Evolutionary conservation across 2,888 invertebrate genomes (phyloP), one percentile per base, ranked within the genome.

Genomic region (Syrphus vitripennis): DNA sequence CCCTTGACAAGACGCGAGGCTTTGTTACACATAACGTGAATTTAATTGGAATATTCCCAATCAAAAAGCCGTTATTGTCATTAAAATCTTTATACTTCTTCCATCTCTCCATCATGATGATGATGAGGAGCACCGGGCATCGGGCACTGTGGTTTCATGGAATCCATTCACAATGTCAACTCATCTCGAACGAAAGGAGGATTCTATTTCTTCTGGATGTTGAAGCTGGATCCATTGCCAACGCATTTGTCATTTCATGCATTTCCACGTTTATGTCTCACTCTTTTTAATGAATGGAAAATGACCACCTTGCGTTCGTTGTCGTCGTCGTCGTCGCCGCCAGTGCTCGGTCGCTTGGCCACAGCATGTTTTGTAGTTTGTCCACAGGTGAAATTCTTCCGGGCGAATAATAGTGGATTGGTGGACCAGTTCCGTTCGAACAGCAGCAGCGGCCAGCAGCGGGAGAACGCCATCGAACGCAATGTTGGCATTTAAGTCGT

Each of bases 271-370:
- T 84, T 81, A 81, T 77, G 84, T 84, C 84, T 84, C 72, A 84
- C 84, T 84, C 81, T n/a, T 34, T 31, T 67, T 84, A 84, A 84
- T 81, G 81, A 81, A 81, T 76, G 84, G 84, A 81, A 84, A 84
- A 84, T 84, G 84, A 81, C 67, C 80, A 57, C 74, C 79, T 31
- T 65, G 65, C 48, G 63, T 53, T n/a, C 67, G 26, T 75, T 31
- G n/a, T 34, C 34, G 34, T 12, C 53, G 42, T 37, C 42, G 29
- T 76, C 45, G 16, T 19, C 26, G 57, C 9, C 21, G 14, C 24
- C 26, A 34, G 48, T 45, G 31, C 14, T 48, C n/a, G 1, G 40
- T 42, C 31, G 34, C 14, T 4, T 14, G 59, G 12, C 61, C 37
- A 37, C 12, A 21, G 34, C 57, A 16, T 14, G 34, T 57, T n/a